These are phyloP conservation scores for Temnothorax unifasciatus DNA, from an alignment of 2,888 invertebrate genomes.

Conservation along the genomic window DNA sequence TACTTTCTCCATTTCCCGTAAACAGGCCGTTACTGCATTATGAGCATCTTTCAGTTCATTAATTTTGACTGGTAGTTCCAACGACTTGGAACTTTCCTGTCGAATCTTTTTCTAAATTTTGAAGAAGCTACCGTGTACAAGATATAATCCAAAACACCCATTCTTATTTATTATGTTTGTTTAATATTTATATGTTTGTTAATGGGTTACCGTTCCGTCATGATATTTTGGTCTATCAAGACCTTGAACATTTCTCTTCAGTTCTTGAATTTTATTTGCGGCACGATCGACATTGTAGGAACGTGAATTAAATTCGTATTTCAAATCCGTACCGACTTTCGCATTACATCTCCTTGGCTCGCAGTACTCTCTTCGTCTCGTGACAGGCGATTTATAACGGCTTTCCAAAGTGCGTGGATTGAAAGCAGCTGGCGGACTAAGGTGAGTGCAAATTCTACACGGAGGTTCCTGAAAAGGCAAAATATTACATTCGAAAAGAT, in stretches of 20 bases:
- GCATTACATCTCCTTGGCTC: constrained; percentile 61
- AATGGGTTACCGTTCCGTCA: constrained; percentile 56
- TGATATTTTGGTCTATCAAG: constrained; percentile 58
- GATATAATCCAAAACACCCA: not conserved
- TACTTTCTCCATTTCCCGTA: constrained; percentile 67
- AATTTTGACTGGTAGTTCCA: constrained; percentile 52
- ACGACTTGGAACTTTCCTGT: not conserved
- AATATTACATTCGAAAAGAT: constrained; percentile 15
- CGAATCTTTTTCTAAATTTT: not conserved
- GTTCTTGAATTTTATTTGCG: constrained; percentile 70
- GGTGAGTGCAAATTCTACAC: constrained; percentile 52
- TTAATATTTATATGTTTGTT: not conserved
- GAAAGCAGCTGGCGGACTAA: constrained; percentile 29
- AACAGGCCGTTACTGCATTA: constrained; percentile 66
- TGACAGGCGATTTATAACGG: constrained; percentile 38
- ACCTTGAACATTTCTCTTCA: constrained; percentile 69
- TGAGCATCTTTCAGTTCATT: constrained; percentile 65
- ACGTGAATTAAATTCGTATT: constrained; percentile 54
- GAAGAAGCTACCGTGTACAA: too few relatives aligned
- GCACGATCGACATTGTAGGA: constrained; percentile 58
- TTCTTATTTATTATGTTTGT: not conserved
- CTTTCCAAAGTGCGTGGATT: constrained; percentile 12
- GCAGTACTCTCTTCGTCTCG: constrained; percentile 35
- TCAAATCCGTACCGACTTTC: constrained; percentile 62
- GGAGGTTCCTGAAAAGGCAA: constrained; percentile 59